A percentile compares a stretch with the other conserved stretches of the same genome.
These are phyloP conservation scores for Tautogolabrus adspersus DNA, from an alignment of 2,113 vertebrate species.

Conservation along the genomic window DNA sequence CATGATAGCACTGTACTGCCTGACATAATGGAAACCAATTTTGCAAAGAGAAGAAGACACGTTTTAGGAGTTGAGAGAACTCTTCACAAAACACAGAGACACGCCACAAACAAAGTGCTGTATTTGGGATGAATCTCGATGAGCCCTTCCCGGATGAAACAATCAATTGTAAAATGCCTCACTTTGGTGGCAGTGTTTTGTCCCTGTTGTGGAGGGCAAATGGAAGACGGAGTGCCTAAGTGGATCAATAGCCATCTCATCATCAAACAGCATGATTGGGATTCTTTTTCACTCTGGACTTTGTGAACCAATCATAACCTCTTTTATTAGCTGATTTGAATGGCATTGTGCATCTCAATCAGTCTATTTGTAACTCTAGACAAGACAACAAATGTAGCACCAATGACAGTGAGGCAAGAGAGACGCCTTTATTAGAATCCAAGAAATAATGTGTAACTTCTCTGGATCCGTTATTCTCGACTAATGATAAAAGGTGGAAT, in stretches of 20 bases:
- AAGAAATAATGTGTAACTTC: background rate
- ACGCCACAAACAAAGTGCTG: slow-evolving; percentile 48
- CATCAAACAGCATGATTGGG: slow-evolving; percentile 64
- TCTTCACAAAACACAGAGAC: slow-evolving; percentile 4
- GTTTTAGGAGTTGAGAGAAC: background rate
- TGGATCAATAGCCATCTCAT: slow-evolving; percentile 74
- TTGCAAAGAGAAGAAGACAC: slow-evolving; percentile 1
- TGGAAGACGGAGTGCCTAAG: slow-evolving; percentile 53
- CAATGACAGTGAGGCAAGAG: background rate
- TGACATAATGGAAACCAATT: background rate
- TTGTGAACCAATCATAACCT: slow-evolving; percentile 15
- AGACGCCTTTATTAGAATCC: background rate
- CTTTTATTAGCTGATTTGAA: slow-evolving; percentile 38
- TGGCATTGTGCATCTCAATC: slow-evolving; percentile 47
- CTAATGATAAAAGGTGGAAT: slow-evolving; percentile 27
- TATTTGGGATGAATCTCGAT: slow-evolving; percentile 44
- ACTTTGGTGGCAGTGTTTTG: slow-evolving; percentile 38
- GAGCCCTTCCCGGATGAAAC: slow-evolving; percentile 51
- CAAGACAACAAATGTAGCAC: slow-evolving; percentile 35
- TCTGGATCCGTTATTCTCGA: background rate
- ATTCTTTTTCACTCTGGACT: slow-evolving; percentile 51
- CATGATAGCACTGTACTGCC: background rate
- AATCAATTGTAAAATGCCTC: slow-evolving; percentile 58
- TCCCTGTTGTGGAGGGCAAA: slow-evolving; percentile 49
- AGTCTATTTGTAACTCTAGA: slow-evolving; percentile 36